phyloP scores from a whole-genome alignment of 2,797 vertebrate species.

The Hafferia zeledoni region DNA sequence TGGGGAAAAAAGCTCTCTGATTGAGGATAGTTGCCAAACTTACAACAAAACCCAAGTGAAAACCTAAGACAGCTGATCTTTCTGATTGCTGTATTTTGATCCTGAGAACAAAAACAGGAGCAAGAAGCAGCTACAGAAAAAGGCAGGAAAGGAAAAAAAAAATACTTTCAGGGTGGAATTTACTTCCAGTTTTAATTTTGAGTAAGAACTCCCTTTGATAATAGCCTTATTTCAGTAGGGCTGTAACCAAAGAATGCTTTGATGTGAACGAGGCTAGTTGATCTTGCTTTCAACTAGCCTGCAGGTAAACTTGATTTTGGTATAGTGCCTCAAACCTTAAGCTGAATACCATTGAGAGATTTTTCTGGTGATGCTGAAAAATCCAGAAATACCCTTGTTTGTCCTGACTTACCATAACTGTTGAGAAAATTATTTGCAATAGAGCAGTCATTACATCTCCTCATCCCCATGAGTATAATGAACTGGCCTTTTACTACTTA shows the following conservation, averaged over 20 bases:
- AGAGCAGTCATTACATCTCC: not conserved
- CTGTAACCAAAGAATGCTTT: not conserved
- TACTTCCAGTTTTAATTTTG: not conserved
- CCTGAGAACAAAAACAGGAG: not conserved
- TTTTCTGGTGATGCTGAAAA: not conserved
- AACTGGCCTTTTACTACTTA: slow-evolving; percentile 42
- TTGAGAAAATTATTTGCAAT: not conserved
- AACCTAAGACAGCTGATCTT: not conserved
- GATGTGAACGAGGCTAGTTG: not conserved
- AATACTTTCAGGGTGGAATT: not conserved
- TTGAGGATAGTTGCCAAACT: not conserved
- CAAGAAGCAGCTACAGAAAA: not conserved
- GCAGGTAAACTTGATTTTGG: not conserved
- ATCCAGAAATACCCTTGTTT: not conserved
- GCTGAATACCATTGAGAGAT: not conserved
- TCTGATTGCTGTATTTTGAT: not conserved
- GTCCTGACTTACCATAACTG: not conserved
- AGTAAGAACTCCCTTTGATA: not conserved
- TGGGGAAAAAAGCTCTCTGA: not conserved
- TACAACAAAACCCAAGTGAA: not conserved
- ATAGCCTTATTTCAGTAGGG: not conserved
- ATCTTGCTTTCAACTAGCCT: not conserved
- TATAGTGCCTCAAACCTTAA: not conserved
- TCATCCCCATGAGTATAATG: not conserved
- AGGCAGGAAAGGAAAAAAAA: not conserved